A percentile compares a stretch with the other conserved stretches of the same genome.
phyloP scores from a whole-genome alignment of 2,888 invertebrate species.

The Anodontia alba region DNA sequence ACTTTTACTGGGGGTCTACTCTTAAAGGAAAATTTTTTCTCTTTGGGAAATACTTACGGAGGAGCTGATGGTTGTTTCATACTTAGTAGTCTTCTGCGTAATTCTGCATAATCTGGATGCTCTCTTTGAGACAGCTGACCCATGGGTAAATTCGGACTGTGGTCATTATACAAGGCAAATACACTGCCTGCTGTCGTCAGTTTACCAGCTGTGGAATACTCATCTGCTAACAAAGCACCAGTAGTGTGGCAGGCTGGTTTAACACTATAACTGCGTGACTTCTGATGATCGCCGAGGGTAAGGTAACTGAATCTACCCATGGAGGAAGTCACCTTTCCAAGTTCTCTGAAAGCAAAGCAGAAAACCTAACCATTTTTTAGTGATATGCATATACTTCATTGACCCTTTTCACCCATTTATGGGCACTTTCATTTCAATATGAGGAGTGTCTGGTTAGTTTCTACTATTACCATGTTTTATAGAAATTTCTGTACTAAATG shows the following conservation, averaged over 20 bases:
- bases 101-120: constrained; percentile 28
- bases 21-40: too few relatives aligned
- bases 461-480: too few relatives aligned
- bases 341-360: constrained; percentile 25
- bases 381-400: too few relatives aligned
- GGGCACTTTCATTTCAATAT: too few relatives aligned
- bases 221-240: constrained; percentile 46
- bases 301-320: constrained; percentile 66
- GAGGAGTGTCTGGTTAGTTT: too few relatives aligned
- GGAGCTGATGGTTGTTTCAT: constrained; percentile 21
- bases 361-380: too few relatives aligned
- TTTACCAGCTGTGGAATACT: constrained; percentile 56
- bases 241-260: constrained; percentile 72
- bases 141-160: constrained; percentile 46
- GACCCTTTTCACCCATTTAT: too few relatives aligned
- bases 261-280: constrained; percentile 44
- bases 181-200: constrained; percentile 71
- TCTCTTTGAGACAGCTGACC: constrained; percentile 38
- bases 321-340: constrained; percentile 50
- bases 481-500: too few relatives aligned
- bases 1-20: too few relatives aligned
- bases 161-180: constrained; percentile 70
- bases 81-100: constrained; percentile 19
- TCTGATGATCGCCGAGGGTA: constrained; percentile 39
- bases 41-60: constrained; percentile 29